Base-by-base conservation (phyloP, 2,888 invertebrate species). In the Eristalis arbustorum region DNA sequence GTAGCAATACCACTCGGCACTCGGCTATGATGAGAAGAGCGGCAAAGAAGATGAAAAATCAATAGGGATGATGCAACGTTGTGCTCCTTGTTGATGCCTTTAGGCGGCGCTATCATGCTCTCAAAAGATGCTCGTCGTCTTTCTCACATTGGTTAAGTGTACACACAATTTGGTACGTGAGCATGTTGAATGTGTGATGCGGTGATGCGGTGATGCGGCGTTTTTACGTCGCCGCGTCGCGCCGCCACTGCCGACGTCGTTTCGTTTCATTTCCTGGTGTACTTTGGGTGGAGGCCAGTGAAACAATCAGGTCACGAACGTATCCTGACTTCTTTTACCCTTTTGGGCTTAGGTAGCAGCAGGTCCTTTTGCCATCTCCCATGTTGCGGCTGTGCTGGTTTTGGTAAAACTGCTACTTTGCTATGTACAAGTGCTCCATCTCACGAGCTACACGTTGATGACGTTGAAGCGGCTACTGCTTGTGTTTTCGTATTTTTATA, bases 301-400 rank as follows among this genome's bases (percentile, higher is more conserved):
- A 49, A 64, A 68, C 84, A 84, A 84, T 81, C 81, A 73, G 84
- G 84, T 84, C 84, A 84, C 68, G 76, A 84, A 76, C 68, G 76
- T 81, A 72, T 81, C 63, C 68, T 76, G 81, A 72, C 68, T 81
- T 76, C 64, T 76, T 63, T 64, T 68, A 81, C 81, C 84, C 81
- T 77, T 81, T 84, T 68, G 81, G 72, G 71, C 62, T 81, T 75
- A 68, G 67, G 62, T 77, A 42, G 69, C 63, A 49, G 25, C 80
- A 69, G 56, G 18, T 64, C 59, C 64, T 57, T 34, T 64, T 22
- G 42, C 22, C 22, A 14, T 34, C 22, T 8, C 22, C 18, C 31
- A 23, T 23, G 8, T 23, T 42, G 23, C 62, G 49, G 22, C 75
- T 42, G 66, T 69, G 59, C 59, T 66, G n/a, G 34, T 78, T 66